Evolutionary conservation across 1,140 invertebrate species (phyloP), one percentile per base, ranked within the genome.

Genomic region (Condylostylus longicornis): DNA sequence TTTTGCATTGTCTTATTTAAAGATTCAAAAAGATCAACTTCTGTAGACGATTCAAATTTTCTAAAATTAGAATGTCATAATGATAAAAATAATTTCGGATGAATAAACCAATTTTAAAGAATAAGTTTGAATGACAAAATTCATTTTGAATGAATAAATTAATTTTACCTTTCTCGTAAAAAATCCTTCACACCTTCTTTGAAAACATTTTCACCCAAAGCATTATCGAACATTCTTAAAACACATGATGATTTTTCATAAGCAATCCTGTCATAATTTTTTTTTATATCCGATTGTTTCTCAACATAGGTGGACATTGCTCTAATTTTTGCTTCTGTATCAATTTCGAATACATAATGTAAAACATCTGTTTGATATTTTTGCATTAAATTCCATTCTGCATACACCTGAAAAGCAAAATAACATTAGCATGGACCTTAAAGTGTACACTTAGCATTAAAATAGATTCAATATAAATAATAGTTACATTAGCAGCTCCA

Each of bases 251-350:
- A 65, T 58, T 75, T 72, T 34, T 70, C 68, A 50, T 90, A 91
- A 1, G 79, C 77, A 12, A 89, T 85, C 3, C 66, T 65, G 53
- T 90, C 84, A 50, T 89, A 90, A 4, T 81, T 72, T 13, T 68
- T 67, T 20, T 72, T 64, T 32, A 90, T 82, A 49, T 86, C 74
- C 2, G 65, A 58, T 4, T 83, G 79, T 29, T 73, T 70, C 21
- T 68, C 58, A 6, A 82, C 81, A 2, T 71, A 69, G 17, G 72
- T 62, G 10, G 79, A 77, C 61, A 90, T 79, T 2, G 82, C 72
- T 50, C 85, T 82, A 0, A 75, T 34, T 34, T 3, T 33, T 10
- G 49, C 73, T 1, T 71, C 59, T 3, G 73, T 70, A 58, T 90
- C 85, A 13, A 67, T 53, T 23, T 67, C 62, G 37, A 89, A 67